Percentiles rank a stretch among this genome's conserved stretches.
These are phyloP conservation scores for pig (Sus scrofa) DNA, from an alignment of 2,113 vertebrate genomes.

Conservation along the genomic window DNA sequence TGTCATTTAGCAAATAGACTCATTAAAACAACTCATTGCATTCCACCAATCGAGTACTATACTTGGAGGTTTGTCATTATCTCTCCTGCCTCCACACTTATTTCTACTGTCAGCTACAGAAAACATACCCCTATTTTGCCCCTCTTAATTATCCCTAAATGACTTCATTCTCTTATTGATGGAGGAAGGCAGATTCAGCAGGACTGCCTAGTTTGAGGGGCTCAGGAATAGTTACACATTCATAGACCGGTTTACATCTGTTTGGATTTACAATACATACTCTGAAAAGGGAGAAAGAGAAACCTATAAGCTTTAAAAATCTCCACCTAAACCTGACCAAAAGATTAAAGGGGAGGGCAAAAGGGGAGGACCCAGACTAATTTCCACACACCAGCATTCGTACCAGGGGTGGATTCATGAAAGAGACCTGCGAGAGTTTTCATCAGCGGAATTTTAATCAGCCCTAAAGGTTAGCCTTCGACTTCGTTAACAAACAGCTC, in stretches of 20 bases:
- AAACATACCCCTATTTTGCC: not conserved
- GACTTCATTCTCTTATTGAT: conserved; percentile 14
- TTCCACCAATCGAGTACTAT: not conserved
- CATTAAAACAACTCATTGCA: conserved; percentile 30
- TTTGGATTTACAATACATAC: conserved; percentile 66
- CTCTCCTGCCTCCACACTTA: not conserved
- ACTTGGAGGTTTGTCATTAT: conserved; percentile 4
- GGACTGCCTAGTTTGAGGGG: not conserved
- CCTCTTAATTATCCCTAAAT: not conserved
- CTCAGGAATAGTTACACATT: not conserved
- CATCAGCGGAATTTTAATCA: conserved; percentile 77
- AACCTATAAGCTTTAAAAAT: conserved; percentile 77
- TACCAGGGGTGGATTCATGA: conserved; percentile 34
- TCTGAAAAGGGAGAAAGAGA: conserved; percentile 63
- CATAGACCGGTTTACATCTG: conserved; percentile 18
- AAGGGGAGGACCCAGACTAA: conserved; percentile 25
- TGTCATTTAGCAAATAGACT: conserved; percentile 55
- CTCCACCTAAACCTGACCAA: conserved; percentile 74
- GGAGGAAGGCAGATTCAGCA: conserved; percentile 5
- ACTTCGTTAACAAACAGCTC: conserved; percentile 78
- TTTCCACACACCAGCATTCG: conserved; percentile 30
- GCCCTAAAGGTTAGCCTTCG: conserved; percentile 79
- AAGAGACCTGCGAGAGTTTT: not conserved
- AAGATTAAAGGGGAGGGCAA: conserved; percentile 65
- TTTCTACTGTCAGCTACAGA: conserved; percentile 32